Base-by-base conservation (phyloP, 2,888 invertebrate genomes). In the Leptopilina drosophilae region DNA sequence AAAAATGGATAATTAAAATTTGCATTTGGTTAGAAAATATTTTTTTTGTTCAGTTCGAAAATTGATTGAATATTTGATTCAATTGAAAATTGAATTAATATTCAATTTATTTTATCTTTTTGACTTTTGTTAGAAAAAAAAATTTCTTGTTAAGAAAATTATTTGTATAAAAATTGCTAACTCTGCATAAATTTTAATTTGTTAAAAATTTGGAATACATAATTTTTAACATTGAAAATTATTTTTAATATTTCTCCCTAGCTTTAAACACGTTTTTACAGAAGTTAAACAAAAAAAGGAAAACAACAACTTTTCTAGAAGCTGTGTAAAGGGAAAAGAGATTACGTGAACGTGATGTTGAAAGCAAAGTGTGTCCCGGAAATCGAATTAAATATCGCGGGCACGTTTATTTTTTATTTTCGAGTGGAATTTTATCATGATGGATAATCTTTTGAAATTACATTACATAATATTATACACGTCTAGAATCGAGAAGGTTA, bases 281-380 rank as follows among this genome's bases (percentile, higher is more conserved):
- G 7, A 6, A 26, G 56, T 3, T 14, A 49, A 33, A 53, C n/a
- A 26, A 73, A 53, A 56, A 69, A 33, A 12, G 11, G 49, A 33
- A 14, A 33, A 59, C n/a, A 69, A 26, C 6, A 46, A 46, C 8
- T 49, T 49, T 69, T 20, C 20, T 69, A 20, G 49, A 26, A 53
- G 49, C 26, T 26, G 14, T 69, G 26, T 20, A 5, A 49, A n/a
- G 53, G 3, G 8, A 49, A n/a, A 33, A 69, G 53, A 69, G 46
- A 73, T 73, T 73, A 49, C 56, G n/a, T 5, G 5, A 56, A 73
- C 73, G 73, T 73, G 26, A 73, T 73, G 26, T 73, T 56, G 53
- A 33, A 33, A 56, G 49, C 26, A 69, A 53, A 53, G 26, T 53
- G 26, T 69, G 69, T 49, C 69, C 53, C 49, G 26, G 14, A 73